Evolutionary conservation across 1,140 invertebrate species (phyloP), one percentile per base, ranked within the genome.

Genomic region (Conus ventricosus): DNA sequence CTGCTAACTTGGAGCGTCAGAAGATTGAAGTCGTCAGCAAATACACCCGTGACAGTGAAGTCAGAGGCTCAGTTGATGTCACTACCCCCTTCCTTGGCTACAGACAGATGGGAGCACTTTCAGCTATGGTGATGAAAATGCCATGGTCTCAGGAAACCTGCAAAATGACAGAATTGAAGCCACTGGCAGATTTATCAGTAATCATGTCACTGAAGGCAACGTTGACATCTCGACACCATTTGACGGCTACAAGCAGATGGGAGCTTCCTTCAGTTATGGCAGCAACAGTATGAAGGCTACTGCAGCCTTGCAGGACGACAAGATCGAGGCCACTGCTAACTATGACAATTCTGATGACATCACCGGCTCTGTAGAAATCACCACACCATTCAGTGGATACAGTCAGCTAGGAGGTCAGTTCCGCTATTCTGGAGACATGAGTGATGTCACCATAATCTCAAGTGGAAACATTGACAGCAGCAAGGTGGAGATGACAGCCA

Each of bases 141-240:
- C 17, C 23, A 67, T 63, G 57, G 11, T 27, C 13, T 27, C 55
- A 13, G 82, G 23, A 5, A 60, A 84, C 57, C 20, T 84, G 54
- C 5, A 63, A 51, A 25, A 84, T 6, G 57, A 84, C 23, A 84
- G 54, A 54, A 39, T 84, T 23, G 82, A 84, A 39, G 82, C 82
- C 23, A 27, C 57, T 13, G 57, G 53, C 55, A 60, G 54, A 17
- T 23, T 83, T 13, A 13, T n/a, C 82, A 84, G 11, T 5, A 15
- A 20, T 39, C 15, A 84, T 23, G 25, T 20, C 82, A 11, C 63
- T 4, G 23, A 54, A 25, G 82, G 55, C 5, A 17, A 54, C 57
- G 10, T 84, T 10, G 55, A 84, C 82, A 67, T 89, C 54, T 27
- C 82, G 25, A 89, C 88, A 5, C 88, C 88, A 4, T 67, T 86